phyloP scores from a whole-genome alignment of 2,888 invertebrate species.

The Drosophila nr. medialis region DNA sequence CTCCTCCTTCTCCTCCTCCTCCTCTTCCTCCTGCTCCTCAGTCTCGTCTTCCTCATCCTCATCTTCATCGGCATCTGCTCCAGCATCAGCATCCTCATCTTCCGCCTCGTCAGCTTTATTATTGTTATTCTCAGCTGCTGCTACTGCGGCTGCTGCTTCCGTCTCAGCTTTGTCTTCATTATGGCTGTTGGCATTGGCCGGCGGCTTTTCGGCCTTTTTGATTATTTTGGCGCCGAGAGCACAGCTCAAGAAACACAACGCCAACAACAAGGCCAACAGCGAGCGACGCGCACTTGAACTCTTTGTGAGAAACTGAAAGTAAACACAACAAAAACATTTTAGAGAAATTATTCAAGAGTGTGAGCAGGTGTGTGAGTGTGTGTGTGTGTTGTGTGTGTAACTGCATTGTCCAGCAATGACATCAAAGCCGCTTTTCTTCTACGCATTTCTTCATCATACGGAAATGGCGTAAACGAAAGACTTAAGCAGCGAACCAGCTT shows the following conservation, averaged over 20 bases:
- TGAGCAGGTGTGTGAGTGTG: constrained; percentile 2
- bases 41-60: constrained; percentile 13
- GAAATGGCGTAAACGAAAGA: constrained; percentile 76
- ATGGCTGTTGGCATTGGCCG: constrained; percentile 40
- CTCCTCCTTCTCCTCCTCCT: constrained; percentile 38
- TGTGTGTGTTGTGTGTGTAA: constrained; percentile 28
- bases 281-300: constrained; percentile 65
- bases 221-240: constrained; percentile 68
- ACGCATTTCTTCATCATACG: constrained; percentile 63
- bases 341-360: constrained; percentile 53
- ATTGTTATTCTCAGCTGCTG: constrained; percentile 37
- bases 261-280: constrained; percentile 62
- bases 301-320: constrained; percentile 78
- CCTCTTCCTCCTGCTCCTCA: constrained; percentile 31
- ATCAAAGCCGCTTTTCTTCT: constrained; percentile 35
- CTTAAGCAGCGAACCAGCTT: constrained; percentile 70
- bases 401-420: constrained; percentile 57
- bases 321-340: constrained; percentile 24
- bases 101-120: constrained; percentile 36
- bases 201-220: constrained; percentile 54
- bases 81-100: constrained; percentile 42
- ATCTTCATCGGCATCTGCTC: constrained; percentile 38
- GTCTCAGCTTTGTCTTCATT: constrained; percentile 46
- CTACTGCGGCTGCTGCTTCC: constrained; percentile 24
- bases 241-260: constrained; percentile 63